Evolutionary conservation across 2,113 vertebrate species (phyloP).

Genomic region (Heterotilapia buettikoferi): DNA sequence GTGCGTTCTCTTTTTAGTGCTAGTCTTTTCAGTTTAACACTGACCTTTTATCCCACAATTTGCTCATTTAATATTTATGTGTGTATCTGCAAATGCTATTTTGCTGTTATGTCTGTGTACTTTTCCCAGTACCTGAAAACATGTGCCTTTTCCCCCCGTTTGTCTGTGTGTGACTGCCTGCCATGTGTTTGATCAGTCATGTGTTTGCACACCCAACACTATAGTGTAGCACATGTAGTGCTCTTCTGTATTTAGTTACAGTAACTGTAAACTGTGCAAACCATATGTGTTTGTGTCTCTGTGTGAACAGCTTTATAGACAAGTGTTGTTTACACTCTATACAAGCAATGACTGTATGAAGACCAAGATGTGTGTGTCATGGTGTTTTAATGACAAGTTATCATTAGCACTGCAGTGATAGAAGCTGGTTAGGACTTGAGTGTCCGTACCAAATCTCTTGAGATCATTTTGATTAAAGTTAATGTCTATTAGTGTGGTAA

Average conservation of each 20-base stretch:
- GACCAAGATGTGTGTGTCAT: not conserved
- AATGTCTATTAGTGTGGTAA: not conserved
- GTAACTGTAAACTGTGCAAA: not conserved
- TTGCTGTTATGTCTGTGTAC: not conserved
- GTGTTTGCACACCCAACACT: not conserved
- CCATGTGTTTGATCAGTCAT: not conserved
- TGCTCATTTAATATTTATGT: not conserved
- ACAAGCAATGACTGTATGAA: not conserved
- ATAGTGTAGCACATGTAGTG: not conserved
- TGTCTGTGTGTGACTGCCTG: not conserved
- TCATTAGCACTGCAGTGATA: not conserved
- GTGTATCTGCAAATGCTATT: not conserved
- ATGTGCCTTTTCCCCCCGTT: accelerated
- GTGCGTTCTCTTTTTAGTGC: not conserved
- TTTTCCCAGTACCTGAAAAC: not conserved
- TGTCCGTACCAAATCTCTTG: not conserved
- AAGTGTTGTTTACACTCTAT: not conserved
- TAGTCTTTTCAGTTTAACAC: not conserved
- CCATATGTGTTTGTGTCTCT: not conserved
- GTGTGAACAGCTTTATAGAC: not conserved
- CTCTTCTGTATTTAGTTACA: conserved; percentile 12
- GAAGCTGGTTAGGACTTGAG: not conserved
- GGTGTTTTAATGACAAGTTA: not conserved
- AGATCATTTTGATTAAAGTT: not conserved
- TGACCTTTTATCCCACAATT: not conserved